Percentiles rank a stretch among this genome's conserved stretches.
These are phyloP conservation scores for Carettochelys insculpta DNA, from an alignment of 2,113 vertebrate genomes.

Conservation along the genomic window DNA sequence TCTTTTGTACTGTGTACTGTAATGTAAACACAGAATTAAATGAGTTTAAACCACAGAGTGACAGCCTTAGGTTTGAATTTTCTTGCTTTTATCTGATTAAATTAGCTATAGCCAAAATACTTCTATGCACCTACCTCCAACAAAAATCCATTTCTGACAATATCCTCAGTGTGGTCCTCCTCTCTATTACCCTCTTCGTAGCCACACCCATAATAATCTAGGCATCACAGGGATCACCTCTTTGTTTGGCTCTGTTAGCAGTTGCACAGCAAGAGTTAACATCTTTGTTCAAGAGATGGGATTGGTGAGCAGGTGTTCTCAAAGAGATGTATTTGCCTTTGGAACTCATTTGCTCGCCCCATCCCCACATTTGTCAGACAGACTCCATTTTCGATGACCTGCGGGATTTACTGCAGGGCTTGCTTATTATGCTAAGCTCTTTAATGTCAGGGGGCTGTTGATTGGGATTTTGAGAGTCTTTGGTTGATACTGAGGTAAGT, in stretches of 20 bases:
- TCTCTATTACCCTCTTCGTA: neutral
- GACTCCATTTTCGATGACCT: fast-evolving
- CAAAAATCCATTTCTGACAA: neutral
- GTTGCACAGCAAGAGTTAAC: neutral
- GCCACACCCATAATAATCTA: neutral
- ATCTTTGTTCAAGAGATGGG: fast-evolving
- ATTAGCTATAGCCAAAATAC: neutral
- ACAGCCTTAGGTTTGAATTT: neutral
- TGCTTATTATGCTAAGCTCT: neutral
- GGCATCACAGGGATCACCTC: neutral
- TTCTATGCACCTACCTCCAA: neutral
- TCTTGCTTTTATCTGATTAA: neutral
- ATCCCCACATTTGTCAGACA: neutral
- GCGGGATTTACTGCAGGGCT: neutral
- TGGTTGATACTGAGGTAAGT: neutral
- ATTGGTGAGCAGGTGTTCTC: neutral
- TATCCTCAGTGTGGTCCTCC: neutral
- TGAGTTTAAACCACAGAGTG: neutral
- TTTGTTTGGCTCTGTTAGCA: fast-evolving
- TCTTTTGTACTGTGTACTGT: neutral
- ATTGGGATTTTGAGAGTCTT: neutral
- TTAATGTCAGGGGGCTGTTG: neutral
- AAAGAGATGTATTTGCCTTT: neutral
- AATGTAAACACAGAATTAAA: neutral
- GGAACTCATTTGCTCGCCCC: neutral